Percentiles rank a stretch among this genome's conserved stretches.
phyloP scores from a whole-genome alignment of 2,797 vertebrate species.

The Ctenopoma kingsleyae region DNA sequence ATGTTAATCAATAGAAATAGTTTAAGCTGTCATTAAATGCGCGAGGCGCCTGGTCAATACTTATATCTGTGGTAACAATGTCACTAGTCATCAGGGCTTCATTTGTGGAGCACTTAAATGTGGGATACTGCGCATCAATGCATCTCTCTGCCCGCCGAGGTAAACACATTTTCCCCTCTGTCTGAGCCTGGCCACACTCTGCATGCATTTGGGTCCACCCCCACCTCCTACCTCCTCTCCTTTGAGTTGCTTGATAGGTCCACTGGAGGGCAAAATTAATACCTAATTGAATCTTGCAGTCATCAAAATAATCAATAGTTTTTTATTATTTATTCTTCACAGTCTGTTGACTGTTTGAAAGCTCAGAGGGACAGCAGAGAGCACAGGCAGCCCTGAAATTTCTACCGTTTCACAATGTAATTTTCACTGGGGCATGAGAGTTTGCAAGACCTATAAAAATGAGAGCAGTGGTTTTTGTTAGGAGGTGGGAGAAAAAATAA shows the following conservation, averaged over 20 bases:
- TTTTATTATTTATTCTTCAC: conserved; percentile 99
- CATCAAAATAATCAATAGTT: conserved; percentile 99
- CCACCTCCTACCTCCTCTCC: conserved; percentile 88
- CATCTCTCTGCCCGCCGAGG: conserved; percentile 90
- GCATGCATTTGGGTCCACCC: conserved; percentile 90
- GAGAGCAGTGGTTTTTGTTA: conserved; percentile 79
- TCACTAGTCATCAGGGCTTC: conserved; percentile 96
- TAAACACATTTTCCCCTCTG: conserved; percentile 97
- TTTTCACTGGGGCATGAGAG: conserved; percentile 96
- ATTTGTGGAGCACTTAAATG: conserved; percentile 98
- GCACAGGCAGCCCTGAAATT: conserved; percentile 94
- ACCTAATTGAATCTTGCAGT: conserved; percentile 99
- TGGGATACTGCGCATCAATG: conserved; percentile 95
- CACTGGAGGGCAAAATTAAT: conserved; percentile 99
- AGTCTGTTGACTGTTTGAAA: conserved; percentile 99
- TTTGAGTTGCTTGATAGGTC: conserved; percentile 99
- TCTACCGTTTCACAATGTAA: conserved; percentile 98
- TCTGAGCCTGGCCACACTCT: conserved; percentile 93
- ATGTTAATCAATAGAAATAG: conserved; percentile 99
- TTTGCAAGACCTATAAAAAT: conserved; percentile 97
- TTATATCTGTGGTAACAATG: conserved; percentile 96
- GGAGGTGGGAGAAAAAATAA: conserved; percentile 61
- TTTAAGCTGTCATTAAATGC: conserved; percentile 98
- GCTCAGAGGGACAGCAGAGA: conserved; percentile 93
- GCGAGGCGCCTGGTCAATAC: conserved; percentile 93